A percentile compares a stretch with the other conserved stretches of the same genome.
These are phyloP conservation scores for Periophthalmus modestus DNA, from an alignment of 2,113 vertebrate species.

Conservation along the genomic window DNA sequence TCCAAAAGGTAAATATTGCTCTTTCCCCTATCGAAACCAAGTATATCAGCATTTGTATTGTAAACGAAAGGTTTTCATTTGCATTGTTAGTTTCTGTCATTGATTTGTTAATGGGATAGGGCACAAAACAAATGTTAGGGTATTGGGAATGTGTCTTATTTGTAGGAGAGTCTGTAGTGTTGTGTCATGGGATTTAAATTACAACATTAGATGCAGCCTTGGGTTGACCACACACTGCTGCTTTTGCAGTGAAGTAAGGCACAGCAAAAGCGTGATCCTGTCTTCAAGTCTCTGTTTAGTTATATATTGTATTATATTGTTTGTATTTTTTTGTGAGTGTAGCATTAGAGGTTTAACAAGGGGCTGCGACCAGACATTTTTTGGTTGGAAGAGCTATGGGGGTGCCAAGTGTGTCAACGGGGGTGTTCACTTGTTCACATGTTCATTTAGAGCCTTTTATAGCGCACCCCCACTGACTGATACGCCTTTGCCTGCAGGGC, in stretches of 20 bases:
- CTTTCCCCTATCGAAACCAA: not conserved
- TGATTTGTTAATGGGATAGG: not conserved
- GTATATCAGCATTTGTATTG: not conserved
- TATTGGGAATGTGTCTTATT: conserved; percentile 2
- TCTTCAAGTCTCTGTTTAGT: not conserved
- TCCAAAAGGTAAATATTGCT: conserved; percentile 87
- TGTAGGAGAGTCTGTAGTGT: conserved; percentile 7
- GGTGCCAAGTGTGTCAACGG: no score
- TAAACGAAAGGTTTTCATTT: not conserved
- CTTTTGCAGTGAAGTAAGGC: not conserved
- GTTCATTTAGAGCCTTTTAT: no score
- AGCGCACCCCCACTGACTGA: no score
- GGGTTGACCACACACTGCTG: conserved; percentile 16
- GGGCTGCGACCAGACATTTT: no score
- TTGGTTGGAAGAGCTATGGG: no score
- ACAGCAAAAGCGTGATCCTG: not conserved
- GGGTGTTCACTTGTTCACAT: no score
- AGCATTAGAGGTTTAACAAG: no score
- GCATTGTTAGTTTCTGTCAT: not conserved
- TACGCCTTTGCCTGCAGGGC: no score
- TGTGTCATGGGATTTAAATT: conserved; percentile 60
- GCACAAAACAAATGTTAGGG: not conserved
- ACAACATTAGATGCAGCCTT: conserved; percentile 28
- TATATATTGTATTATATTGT: not conserved
- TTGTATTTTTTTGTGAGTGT: no score